phyloP scores from a whole-genome alignment of 2,888 invertebrate species.

The Podotricha telesiphe region DNA sequence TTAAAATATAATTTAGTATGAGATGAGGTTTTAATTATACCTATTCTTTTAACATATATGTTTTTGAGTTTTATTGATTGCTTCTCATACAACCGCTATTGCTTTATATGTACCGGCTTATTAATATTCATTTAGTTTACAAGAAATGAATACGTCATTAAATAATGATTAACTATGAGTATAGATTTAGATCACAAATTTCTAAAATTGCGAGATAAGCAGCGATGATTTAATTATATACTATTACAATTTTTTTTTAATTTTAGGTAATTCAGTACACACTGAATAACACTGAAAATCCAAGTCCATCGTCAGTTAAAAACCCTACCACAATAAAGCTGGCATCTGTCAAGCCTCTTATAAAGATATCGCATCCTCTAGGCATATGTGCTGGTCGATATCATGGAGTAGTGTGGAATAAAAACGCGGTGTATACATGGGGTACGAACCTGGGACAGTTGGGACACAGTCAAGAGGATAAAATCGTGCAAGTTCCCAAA shows the following conservation, averaged over 20 bases:
- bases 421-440: constrained; percentile 88
- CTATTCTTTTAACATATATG: too few relatives aligned
- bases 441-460: constrained; percentile 93
- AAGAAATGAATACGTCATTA: too few relatives aligned
- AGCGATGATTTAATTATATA: too few relatives aligned
- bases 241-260: not conserved
- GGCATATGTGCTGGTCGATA: constrained; percentile 87
- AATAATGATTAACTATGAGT: too few relatives aligned
- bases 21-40: not conserved
- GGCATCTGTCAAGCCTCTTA: constrained; percentile 61
- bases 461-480: constrained; percentile 85
- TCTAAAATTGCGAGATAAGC: too few relatives aligned
- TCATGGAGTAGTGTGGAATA: constrained; percentile 88
- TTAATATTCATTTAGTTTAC: too few relatives aligned
- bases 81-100: too few relatives aligned
- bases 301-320: constrained; percentile 65
- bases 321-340: constrained; percentile 65
- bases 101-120: too few relatives aligned
- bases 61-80: too few relatives aligned
- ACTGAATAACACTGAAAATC: constrained; percentile 63
- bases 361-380: constrained; percentile 64
- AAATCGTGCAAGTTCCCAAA: constrained; percentile 74
- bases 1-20: not conserved
- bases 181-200: too few relatives aligned
- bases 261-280: constrained; percentile 71